Percentiles rank a stretch among this genome's conserved stretches.
phyloP scores from a whole-genome alignment of 2,797 vertebrate species.

The Sphenodon punctatus region DNA sequence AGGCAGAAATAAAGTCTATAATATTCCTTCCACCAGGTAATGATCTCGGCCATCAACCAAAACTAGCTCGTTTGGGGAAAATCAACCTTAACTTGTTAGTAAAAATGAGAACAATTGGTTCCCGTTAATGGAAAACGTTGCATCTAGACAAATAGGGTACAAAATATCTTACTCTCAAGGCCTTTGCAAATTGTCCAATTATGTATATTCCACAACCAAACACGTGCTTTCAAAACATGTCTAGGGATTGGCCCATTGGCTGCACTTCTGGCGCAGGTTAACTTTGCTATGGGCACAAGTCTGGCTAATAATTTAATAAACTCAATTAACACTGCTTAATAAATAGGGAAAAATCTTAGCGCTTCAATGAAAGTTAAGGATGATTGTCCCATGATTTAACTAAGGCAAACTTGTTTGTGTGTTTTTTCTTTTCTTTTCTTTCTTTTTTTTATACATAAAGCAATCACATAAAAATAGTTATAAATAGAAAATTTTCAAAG shows the following conservation, averaged over 20 bases:
- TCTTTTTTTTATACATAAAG: slow-evolving; percentile 74
- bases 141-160: not conserved
- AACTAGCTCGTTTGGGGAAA: not conserved
- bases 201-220: not conserved
- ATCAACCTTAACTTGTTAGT: slow-evolving; percentile 37
- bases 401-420: slow-evolving; percentile 78
- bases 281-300: not conserved
- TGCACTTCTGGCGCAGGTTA: not conserved
- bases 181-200: not conserved
- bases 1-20: slow-evolving; percentile 16
- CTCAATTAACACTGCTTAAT: slow-evolving; percentile 72
- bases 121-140: not conserved
- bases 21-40: not conserved
- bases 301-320: slow-evolving; percentile 62
- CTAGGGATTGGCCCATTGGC: not conserved
- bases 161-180: not conserved
- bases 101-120: not conserved
- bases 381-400: slow-evolving; percentile 79
- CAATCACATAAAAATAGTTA: slow-evolving; percentile 80
- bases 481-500: slow-evolving; percentile 82
- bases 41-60: not conserved
- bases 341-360: slow-evolving; percentile 70
- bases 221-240: not conserved
- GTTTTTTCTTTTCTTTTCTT: slow-evolving; percentile 17
- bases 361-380: slow-evolving; percentile 68